These are phyloP conservation scores for Cheilinus undulatus DNA, from an alignment of 2,113 vertebrate genomes.

Conservation along the genomic window DNA sequence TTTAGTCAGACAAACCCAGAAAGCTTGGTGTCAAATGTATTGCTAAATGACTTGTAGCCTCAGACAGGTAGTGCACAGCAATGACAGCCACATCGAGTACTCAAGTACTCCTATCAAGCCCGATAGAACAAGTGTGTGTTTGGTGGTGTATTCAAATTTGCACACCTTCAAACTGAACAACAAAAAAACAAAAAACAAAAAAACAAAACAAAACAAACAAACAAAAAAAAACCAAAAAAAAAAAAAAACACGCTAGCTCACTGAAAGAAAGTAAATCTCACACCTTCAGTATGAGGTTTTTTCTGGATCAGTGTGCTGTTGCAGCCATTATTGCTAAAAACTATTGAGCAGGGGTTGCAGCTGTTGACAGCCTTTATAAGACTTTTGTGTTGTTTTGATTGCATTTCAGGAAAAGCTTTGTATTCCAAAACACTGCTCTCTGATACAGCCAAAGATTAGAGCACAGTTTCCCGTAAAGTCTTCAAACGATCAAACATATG, in stretches of 20 bases:
- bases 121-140: no score
- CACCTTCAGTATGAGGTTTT: no score
- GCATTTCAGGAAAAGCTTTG: constrained; percentile 14
- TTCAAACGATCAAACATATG: constrained; percentile 9
- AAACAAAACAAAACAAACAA: no score
- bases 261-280: background rate
- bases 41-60: no score
- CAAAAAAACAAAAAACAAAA: no score
- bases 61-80: no score
- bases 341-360: constrained; percentile 44
- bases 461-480: constrained; percentile 11
- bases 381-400: constrained; percentile 20
- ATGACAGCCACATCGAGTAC: no score
- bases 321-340: constrained; percentile 66
- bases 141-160: background rate
- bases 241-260: no score
- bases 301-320: background rate
- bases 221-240: no score
- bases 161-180: background rate
- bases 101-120: no score
- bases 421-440: constrained; percentile 19
- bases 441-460: constrained; percentile 20
- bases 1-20: no score
- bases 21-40: no score
- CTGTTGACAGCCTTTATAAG: constrained; percentile 37